phyloP scores from a whole-genome alignment of 2,888 invertebrate genomes.

The Drepanosiphum platanoidis region DNA sequence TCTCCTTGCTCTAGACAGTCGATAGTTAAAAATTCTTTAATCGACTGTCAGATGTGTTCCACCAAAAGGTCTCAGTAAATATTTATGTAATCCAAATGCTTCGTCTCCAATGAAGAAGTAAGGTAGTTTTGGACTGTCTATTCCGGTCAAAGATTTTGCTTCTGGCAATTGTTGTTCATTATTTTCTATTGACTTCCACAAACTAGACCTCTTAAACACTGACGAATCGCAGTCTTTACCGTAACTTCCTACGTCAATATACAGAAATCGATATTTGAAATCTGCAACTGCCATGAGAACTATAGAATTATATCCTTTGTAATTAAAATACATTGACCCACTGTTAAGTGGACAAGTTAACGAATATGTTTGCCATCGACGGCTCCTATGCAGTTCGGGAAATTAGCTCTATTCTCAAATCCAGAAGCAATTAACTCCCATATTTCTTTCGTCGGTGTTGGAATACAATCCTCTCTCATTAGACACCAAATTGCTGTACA shows the following conservation, averaged over 20 bases:
- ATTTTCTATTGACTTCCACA: conserved; percentile 63
- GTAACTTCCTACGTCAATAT: conserved; percentile 66
- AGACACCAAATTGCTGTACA: conserved; percentile 25
- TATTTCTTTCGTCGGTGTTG: conserved; percentile 19
- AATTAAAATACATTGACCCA: conserved; percentile 33
- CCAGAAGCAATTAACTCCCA: conserved; percentile 31
- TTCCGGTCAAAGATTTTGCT: conserved; percentile 64
- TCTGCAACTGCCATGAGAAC: conserved; percentile 63
- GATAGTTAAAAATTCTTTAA: no score
- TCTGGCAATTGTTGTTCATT: conserved; percentile 64
- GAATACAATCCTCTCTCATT: conserved; percentile 36
- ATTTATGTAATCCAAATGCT: conserved; percentile 64
- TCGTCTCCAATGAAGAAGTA: conserved; percentile 66
- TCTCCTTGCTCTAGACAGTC: no score
- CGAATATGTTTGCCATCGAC: conserved; percentile 21
- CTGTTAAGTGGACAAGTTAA: conserved; percentile 14
- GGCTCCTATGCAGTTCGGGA: no score
- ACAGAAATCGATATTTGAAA: conserved; percentile 63
- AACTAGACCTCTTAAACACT: conserved; percentile 63
- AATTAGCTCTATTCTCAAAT: conserved; percentile 44
- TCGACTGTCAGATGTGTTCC: conserved; percentile 63
- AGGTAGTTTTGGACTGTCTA: conserved; percentile 64
- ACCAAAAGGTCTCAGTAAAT: conserved; percentile 64
- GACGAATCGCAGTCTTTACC: conserved; percentile 66
- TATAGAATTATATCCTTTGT: conserved; percentile 34